Base-by-base conservation (phyloP, 2,113 vertebrate species). In the Hylia prasina region DNA sequence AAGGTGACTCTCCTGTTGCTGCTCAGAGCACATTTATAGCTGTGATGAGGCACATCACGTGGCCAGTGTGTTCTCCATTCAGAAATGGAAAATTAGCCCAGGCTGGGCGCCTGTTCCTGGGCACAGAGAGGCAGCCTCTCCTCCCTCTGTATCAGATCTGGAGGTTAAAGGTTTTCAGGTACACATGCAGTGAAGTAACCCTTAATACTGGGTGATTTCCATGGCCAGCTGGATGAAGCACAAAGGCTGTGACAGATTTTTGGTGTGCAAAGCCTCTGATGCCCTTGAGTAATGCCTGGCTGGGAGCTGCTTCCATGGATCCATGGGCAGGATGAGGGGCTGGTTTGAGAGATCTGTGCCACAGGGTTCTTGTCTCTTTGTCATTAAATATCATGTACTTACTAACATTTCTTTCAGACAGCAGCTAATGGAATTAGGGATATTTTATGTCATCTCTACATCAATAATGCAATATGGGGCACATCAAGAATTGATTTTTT, bases 361-460 rank as follows among this genome's bases (percentile, higher is more conserved):
- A 7, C 23, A 23, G 76, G 23, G 8, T 50, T 35, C 33, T 69
- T 60, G 51, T 69, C 42, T 56, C 54, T 54, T 68, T 22, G 42
- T 78, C 57, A 64, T 81, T 95, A 90, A 89, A 54, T 81, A 79
- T 45, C 37, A 11, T 48, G 40, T 82, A 82, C 66, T 94, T 81
- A 18, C 77, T 77, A 92, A 80, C 40, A 28, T 95, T 89, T 93
- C 47, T 88, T 96, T 97, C 89, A 96, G 96, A 76, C 35, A 82
- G 96, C 87, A 97, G 68, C 82, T 97, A 96, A 96, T 97, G 94
- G 94, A 73, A 95, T 95, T 97, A 90, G 70, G 79, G 97, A 79
- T 92, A 92, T 88, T 94, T 89, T 95, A 90, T 97, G 79, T 88
- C 71, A 95, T 96, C 92, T 93, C 54, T 72, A 48, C 94, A 96